Base-by-base conservation (phyloP, 2,113 vertebrate genomes). In the Poeciliopsis turrubarensis region DNA sequence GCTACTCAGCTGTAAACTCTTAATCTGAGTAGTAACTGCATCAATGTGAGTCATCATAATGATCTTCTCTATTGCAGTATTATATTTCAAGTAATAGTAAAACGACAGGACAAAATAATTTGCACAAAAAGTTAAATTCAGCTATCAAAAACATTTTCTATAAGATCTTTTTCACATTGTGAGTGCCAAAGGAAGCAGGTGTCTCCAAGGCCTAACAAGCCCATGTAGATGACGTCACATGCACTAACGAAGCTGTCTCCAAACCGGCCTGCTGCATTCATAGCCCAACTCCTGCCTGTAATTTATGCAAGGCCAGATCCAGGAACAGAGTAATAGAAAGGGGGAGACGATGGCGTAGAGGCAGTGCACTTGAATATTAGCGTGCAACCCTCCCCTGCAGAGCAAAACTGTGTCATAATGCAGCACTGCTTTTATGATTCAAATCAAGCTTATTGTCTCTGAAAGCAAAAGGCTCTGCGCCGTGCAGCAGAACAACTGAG, bases 381-480 rank as follows among this genome's bases (percentile, higher is more conserved):
- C 85, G 83, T 34, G 82, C 87, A 85, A 72, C 91, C 87, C 85
- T 92, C 93, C 92, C 94, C 92, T 92, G 91, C 87, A 67, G 94
- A 91, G 93, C 92, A 91, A 94, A 94, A 94, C 94, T 95, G 93
- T 95, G 94, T 94, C 93, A 94, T 94, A 94, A 94, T 95, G 93
- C 93, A 85, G 87, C 82, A 85, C 86, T 73, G 75, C 93, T 90
- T 94, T 95, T 95, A 91, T 94, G 79, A 95, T 95, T 95, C 93
- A 95, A 95, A 95, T 95, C 82, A 87, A 88, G 86, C 65, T 87
- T 77, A 94, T 95, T 95, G 94, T 95, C 92, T 94, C 90, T 91
- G 81, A 44, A 89, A 92, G 91, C 87, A 82, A 91, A 75, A 79
- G 87, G 92, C 94, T 93, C 91, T 80, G 84, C 83, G 87, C 85